Evolutionary conservation across 2,888 invertebrate species (phyloP).

Genomic region (Hydroisotoma schaefferi): DNA sequence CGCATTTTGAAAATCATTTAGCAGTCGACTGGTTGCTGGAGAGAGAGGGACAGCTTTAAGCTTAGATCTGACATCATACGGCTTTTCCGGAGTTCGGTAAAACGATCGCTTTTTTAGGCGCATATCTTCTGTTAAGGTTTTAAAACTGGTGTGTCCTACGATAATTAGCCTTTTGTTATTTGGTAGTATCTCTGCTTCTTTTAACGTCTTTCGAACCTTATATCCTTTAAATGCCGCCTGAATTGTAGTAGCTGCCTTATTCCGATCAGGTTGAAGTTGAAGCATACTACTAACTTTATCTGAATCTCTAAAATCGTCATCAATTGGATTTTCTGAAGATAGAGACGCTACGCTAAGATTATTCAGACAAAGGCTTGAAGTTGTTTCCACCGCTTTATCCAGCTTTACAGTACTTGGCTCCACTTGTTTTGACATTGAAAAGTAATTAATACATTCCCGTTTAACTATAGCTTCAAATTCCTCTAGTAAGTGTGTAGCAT

Average conservation of each 20-base stretch:
- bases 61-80: conserved; percentile 17
- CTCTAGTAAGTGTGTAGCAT: conserved; percentile 27
- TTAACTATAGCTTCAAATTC: conserved; percentile 45
- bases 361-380: conserved; percentile 8
- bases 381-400: conserved; percentile 27
- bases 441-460: conserved; percentile 39
- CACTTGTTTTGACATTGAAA: neutral
- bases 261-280: neutral
- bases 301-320: neutral
- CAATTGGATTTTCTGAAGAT: neutral
- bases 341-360: neutral
- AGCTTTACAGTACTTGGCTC: neutral
- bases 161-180: neutral
- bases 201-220: conserved; percentile 30
- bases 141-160: neutral
- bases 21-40: neutral
- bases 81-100: conserved; percentile 24
- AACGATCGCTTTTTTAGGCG: conserved; percentile 8
- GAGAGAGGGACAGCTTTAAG: conserved; percentile 11
- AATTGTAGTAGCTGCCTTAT: conserved; percentile 30
- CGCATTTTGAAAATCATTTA: neutral
- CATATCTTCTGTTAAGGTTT: neutral
- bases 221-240: conserved; percentile 38
- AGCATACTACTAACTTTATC: no score
- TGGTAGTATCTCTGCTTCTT: conserved; percentile 26